Base-by-base conservation (phyloP, 1,140 invertebrate species). In the Himalopsyche phryganea region DNA sequence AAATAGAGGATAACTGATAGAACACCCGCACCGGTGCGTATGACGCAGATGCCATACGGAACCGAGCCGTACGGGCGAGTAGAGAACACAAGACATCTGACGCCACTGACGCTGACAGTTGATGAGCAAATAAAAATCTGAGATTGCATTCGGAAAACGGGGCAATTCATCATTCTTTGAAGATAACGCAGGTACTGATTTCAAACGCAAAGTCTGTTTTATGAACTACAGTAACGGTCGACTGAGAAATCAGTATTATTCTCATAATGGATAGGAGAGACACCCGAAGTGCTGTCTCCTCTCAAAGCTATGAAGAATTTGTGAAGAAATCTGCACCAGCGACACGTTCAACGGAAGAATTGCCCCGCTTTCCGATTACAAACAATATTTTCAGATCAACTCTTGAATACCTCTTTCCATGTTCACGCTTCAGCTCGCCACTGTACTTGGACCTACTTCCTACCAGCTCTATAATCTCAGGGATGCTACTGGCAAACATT, bases 391-490 rank as follows among this genome's bases (percentile, higher is more conserved):
- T 40, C 52, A 51, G 57, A 63, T 59, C 61, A 56, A 63, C 47
- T 63, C n/a, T 50, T 41, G 36, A 92, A 90, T 93, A 95, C 93
- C 92, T 95, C 88, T 95, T 96, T 87, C 92, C 93, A 77, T 95
- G 92, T 85, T 96, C 93, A 81, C 90, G 87, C 85, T 94, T 95
- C 85, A 94, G 94, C 82, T 93, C 90, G 77, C 94, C 94, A 83
- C 91, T 90, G 85, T 96, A 97, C 84, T 96, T 96, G 83, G 92
- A 94, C 81, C 93, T 90, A 88, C 88, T 92, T 83, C 92, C 92
- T 86, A 96, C 91, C 83, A 96, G 90, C 84, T 97, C 94, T 85
- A 95, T 94, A 83, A 97, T 96, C 87, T 97, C 94, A 75, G 94
- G 94, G 84, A 97, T 95, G 87, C 92, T 95, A 90, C 92, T 95